Evolutionary conservation across 2,888 invertebrate species (phyloP), one percentile per base, ranked within the genome.

Genomic region (Julus scandinavius): DNA sequence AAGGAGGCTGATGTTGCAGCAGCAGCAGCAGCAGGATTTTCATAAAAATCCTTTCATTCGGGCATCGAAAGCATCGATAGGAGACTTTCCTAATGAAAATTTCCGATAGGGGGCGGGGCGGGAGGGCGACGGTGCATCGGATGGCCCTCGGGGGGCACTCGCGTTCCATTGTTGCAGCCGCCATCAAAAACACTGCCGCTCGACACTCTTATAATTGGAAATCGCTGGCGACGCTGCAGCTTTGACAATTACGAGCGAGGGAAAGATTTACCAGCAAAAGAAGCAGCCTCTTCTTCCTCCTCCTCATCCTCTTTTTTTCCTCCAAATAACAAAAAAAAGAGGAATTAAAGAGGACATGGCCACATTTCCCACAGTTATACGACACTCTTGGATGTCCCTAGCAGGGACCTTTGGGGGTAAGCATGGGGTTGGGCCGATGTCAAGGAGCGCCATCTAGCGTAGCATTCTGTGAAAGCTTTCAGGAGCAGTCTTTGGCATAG

Each of bases 101-200:
- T 63, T 63, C 63, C 63, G 63, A 63, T 63, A 63, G 63, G 63
- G 63, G 63, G n/a, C 17, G n/a, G 54, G 54, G 63, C n/a, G 63
- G 17, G 63, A 17, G 63, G 63, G 17, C 63, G 63, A 45, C 41
- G 63, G 63, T 15, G 63, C 63, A 63, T 63, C 63, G 63, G 63
- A 63, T 63, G 63, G 63, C 63, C 63, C 63, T 63, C 63, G 63
- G 63, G 63, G 63, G 63, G 63, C 63, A 63, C 63, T 63, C 63
- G 63, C 63, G n/a, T n/a, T 63, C 63, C 63, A 63, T 63, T 63
- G 63, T 63, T 63, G 63, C n/a, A 63, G 63, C 63, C 63, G 63
- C 63, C 63, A 63, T 63, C 63, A 63, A 63, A 63, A 63, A 63
- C 63, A 63, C n/a, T 63, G 63, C 63, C 63, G 63, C 63, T 63